Conservation (phyloP, 1,140 invertebrate genomes). For the Augochlora pura region DNA sequence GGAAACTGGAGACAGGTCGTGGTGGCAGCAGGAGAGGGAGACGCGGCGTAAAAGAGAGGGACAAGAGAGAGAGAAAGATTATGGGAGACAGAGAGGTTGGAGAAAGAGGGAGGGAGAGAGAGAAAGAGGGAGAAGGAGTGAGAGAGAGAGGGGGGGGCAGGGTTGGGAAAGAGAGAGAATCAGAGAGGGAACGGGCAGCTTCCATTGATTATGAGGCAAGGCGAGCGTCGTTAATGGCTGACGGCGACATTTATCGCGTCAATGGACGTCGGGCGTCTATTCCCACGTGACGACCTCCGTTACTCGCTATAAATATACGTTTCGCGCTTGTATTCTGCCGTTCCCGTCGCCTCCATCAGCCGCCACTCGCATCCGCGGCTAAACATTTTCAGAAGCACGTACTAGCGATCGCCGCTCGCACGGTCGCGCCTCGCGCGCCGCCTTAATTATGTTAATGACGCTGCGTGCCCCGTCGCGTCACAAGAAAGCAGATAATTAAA, state of each 20-base stretch:
- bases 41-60: not conserved
- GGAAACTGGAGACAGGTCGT: slow-evolving; percentile 36
- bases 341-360: slow-evolving; percentile 1
- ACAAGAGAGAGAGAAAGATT: not conserved
- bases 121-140: not conserved
- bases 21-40: slow-evolving; percentile 11
- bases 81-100: slow-evolving; percentile 3
- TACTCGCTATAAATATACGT: slow-evolving; percentile 60
- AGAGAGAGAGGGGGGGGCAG: not conserved
- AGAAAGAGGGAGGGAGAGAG: slow-evolving; percentile 16
- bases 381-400: slow-evolving; percentile 52
- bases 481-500: not conserved
- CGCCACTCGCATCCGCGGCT: slow-evolving; percentile 7
- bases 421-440: not conserved
- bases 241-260: slow-evolving; percentile 67
- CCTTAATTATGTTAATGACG: slow-evolving; percentile 12
- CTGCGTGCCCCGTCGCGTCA: not conserved
- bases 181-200: slow-evolving; percentile 26
- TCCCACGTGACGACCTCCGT: slow-evolving; percentile 62
- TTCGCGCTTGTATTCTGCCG: slow-evolving; percentile 24
- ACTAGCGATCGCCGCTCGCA: not conserved
- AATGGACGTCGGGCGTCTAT: slow-evolving; percentile 63
- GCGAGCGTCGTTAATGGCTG: slow-evolving; percentile 65
- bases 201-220: slow-evolving; percentile 68
- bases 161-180: slow-evolving; percentile 4